Percentiles rank a stretch among this genome's conserved stretches.
Conservation (phyloP, 1,140 invertebrate genomes). For the Euura lappo region DNA sequence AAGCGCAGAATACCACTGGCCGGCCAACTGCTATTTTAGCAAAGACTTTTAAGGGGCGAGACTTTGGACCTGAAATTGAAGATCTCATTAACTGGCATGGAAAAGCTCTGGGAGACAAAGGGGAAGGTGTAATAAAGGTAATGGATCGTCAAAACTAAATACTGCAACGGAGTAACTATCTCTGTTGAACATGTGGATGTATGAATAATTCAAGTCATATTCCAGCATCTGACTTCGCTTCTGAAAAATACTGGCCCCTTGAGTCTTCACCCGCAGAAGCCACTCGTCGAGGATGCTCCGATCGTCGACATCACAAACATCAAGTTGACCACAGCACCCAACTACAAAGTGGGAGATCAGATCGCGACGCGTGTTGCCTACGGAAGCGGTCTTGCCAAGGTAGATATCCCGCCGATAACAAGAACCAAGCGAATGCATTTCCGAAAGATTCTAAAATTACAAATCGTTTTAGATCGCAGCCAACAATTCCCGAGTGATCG, state of each 20-base stretch:
- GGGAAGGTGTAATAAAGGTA: constrained; percentile 76
- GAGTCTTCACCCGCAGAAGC: constrained; percentile 67
- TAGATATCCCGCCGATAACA: constrained; percentile 39
- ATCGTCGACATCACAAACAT: constrained; percentile 76
- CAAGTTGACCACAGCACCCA: constrained; percentile 82
- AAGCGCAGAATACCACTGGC: constrained; percentile 76
- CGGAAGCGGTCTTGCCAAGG: constrained; percentile 90
- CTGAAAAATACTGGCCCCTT: constrained; percentile 69
- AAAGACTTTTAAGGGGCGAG: constrained; percentile 96
- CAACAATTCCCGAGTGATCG: constrained; percentile 84
- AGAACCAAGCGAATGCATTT: no score
- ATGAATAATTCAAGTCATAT: constrained; percentile 31
- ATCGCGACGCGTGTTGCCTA: constrained; percentile 95
- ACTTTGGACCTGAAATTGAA: constrained; percentile 84
- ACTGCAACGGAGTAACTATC: constrained; percentile 2
- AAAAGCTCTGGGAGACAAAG: constrained; percentile 88
- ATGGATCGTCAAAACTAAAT: constrained; percentile 15
- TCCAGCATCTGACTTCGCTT: constrained; percentile 68
- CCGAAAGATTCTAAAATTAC: no score
- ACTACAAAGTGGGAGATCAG: constrained; percentile 80
- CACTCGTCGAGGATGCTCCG: constrained; percentile 74
- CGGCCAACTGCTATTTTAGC: constrained; percentile 93
- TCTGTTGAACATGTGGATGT: not conserved
- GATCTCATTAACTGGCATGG: constrained; percentile 97
- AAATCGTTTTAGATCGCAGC: constrained; percentile 67